Evolutionary conservation across 2,888 invertebrate genomes (phyloP), one percentile per base, ranked within the genome.

Genomic region (Calliopum simillimum): DNA sequence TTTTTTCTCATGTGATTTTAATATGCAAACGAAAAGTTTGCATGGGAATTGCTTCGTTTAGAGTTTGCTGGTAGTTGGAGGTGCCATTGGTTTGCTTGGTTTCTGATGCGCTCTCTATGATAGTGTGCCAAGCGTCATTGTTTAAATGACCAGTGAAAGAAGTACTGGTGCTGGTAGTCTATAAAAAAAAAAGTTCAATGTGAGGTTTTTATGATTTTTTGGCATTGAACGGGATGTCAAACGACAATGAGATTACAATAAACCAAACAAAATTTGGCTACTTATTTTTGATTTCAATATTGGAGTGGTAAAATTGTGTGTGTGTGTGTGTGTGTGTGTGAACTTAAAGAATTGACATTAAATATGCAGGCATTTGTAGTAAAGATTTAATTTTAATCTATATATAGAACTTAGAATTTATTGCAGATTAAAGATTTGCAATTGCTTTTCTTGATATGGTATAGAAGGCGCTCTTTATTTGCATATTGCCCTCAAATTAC

Each of bases 1-100:
- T 82, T 81, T 78, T 78, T 81, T 79, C 77, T 83, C 80, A 83
- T 82, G 78, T 71, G 77, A 80, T 76, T 84, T 82, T 84, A 82
- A 82, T 82, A 84, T 83, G 82, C 78, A 83, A 77, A 84, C 58
- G 56, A 73, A 67, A 16, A 56, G 56, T 13, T 58, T 58, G 58
- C 47, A 67, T 67, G 43, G 59, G 58, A 46, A 59, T 67, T 14
- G 59, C 49, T 41, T 58, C 59, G 49, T 66, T 66, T 46, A 56
- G 58, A 19, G 12, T 23, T n/a, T 23, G 12, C 13, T 53, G 12
- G 13, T 14, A 14, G 55, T 56, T 56, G 49, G 47, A 14, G 23
- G n/a, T 51, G 16, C 51, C 21, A 23, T 16, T 25, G 49, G n/a
- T 64, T 33, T 5, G 49, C 43, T 49, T n/a, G n/a, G n/a, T 51